These are phyloP conservation scores for Palythoa caribaeorum DNA, from an alignment of 92 coral and sea anemone species.

Conservation along the genomic window DNA sequence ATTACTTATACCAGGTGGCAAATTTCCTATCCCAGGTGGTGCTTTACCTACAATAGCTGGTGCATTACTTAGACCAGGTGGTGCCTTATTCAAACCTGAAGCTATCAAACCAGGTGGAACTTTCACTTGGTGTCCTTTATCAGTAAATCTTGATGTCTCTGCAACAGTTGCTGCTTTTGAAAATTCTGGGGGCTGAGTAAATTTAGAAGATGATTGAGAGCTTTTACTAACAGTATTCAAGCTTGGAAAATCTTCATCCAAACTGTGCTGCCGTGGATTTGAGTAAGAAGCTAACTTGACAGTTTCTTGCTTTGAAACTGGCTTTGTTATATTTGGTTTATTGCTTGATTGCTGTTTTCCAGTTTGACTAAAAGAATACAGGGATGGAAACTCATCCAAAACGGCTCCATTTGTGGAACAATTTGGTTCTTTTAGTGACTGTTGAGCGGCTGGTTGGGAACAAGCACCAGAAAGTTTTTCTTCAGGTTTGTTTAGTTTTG, in stretches of 20 bases:
- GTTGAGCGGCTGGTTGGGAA: not conserved
- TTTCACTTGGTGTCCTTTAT: not conserved
- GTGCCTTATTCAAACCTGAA: conserved; percentile 4
- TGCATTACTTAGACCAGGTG: conserved; percentile 47
- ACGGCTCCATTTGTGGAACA: not conserved
- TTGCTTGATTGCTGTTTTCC: conserved; percentile 17
- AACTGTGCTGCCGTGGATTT: conserved; percentile 6
- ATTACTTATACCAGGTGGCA: conserved; percentile 51
- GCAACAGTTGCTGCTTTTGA: not conserved
- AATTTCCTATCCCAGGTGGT: conserved; percentile 9
- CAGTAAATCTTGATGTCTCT: not conserved
- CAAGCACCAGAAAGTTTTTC: not conserved
- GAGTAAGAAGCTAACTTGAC: not conserved
- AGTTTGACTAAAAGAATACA: conserved; percentile 3
- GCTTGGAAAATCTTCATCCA: conserved; percentile 36
- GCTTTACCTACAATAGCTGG: conserved; percentile 25
- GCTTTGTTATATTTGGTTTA: conserved; percentile 1
- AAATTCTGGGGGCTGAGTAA: conserved; percentile 31
- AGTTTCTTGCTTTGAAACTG: not conserved
- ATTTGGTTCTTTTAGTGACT: not conserved
- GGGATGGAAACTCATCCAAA: conserved; percentile 30
- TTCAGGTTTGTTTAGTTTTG: not conserved
- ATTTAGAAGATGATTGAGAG: not conserved
- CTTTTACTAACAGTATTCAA: not conserved
- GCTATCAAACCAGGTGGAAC: conserved; percentile 32